Percentiles rank a stretch among this genome's conserved stretches.
Evolutionary conservation across 2,888 invertebrate genomes (phyloP).

Genomic region (Meteorus colon): DNA sequence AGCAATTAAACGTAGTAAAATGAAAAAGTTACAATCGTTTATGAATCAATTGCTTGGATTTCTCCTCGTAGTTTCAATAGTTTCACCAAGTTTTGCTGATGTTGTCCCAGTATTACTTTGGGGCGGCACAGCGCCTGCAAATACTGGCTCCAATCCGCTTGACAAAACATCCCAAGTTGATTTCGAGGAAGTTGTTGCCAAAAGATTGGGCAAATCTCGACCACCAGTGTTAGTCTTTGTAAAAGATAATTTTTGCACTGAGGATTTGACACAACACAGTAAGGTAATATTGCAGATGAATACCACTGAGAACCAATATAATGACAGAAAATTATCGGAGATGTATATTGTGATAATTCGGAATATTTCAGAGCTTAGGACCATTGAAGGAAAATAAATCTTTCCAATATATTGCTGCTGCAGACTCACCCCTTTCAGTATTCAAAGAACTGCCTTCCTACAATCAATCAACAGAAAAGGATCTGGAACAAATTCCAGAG

Average conservation of each 20-base stretch:
- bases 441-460: slow-evolving; percentile 75
- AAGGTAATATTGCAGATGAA: slow-evolving; percentile 62
- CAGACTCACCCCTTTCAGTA: slow-evolving; percentile 77
- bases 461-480: slow-evolving; percentile 72
- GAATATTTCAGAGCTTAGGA: slow-evolving; percentile 71
- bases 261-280: slow-evolving; percentile 77
- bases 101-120: slow-evolving; percentile 78
- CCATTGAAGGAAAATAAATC: slow-evolving; percentile 63
- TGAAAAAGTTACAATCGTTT: slow-evolving; percentile 46
- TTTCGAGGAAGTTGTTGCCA: slow-evolving; percentile 70
- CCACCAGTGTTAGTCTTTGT: slow-evolving; percentile 75
- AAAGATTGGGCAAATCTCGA: slow-evolving; percentile 69
- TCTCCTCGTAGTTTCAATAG: slow-evolving; percentile 43
- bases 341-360: slow-evolving; percentile 45
- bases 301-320: neutral
- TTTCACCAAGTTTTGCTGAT: slow-evolving; percentile 60
- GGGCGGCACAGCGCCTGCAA: slow-evolving; percentile 71
- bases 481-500: slow-evolving; percentile 68
- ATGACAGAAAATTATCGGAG: neutral
- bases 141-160: slow-evolving; percentile 55
- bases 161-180: slow-evolving; percentile 66
- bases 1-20: slow-evolving; percentile 43
- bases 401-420: slow-evolving; percentile 78
- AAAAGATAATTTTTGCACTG: slow-evolving; percentile 76
- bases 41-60: slow-evolving; percentile 50